phyloP scores from a whole-genome alignment of 2,113 vertebrate genomes.

The Motacilla alba region DNA sequence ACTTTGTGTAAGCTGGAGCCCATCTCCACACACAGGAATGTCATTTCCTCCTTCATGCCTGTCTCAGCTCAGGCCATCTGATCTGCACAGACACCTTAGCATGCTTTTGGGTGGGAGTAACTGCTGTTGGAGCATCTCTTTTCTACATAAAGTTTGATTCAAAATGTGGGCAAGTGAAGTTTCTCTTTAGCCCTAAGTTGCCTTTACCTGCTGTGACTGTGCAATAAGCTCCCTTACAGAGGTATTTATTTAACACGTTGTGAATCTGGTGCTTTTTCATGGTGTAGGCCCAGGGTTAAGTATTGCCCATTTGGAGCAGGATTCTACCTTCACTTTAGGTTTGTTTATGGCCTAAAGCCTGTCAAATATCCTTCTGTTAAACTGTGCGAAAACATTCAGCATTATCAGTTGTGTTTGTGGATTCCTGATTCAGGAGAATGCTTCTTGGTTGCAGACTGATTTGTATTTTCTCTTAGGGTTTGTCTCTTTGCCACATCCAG shows the following conservation, averaged over 20 bases:
- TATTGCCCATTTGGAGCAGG: neutral
- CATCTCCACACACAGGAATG: neutral
- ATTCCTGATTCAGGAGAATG: neutral
- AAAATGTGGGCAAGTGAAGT: neutral
- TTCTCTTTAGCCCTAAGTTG: neutral
- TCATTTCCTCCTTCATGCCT: neutral
- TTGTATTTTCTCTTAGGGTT: neutral
- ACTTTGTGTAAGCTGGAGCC: neutral
- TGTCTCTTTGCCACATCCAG: neutral
- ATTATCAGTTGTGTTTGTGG: neutral
- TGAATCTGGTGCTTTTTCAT: neutral
- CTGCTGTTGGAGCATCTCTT: neutral
- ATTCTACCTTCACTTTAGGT: neutral
- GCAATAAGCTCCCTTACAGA: neutral
- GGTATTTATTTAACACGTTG: neutral
- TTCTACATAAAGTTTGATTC: neutral
- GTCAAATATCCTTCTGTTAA: neutral
- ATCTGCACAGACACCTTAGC: neutral
- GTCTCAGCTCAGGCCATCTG: neutral
- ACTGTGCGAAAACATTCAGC: neutral
- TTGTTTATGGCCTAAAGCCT: neutral
- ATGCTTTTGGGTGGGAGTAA: neutral
- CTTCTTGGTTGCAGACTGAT: neutral
- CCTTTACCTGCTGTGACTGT: neutral
- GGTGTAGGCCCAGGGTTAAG: neutral